Evolutionary conservation across 1,140 invertebrate genomes (phyloP), one percentile per base, ranked within the genome.

Genomic region (Drosophila kurseongensis): DNA sequence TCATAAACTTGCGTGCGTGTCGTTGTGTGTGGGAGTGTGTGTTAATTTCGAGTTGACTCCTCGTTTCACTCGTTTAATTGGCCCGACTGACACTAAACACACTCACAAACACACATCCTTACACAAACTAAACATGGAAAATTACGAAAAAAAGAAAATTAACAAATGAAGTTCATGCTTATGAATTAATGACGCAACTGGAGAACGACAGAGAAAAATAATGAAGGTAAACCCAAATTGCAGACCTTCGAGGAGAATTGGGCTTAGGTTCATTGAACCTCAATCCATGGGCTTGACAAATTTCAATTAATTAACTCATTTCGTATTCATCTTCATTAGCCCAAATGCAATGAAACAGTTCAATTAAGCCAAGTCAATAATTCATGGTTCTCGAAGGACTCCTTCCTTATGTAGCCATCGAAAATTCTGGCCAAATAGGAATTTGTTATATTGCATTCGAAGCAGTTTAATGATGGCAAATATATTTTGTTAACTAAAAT

Each of bases 91-190:
- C 72, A 62, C 66, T 61, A 73, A 58, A n/a, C 52, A 47, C 67
- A 18, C 60, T 52, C 57, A 63, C 52, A 61, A 40, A 63, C 47
- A 18, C 23, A 44, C 42, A 35, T 13, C 32, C 36, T 5, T n/a
- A 36, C 16, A 4, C 27, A 61, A 38, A 10, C 48, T 54, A 63
- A 78, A 72, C 79, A 75, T 42, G 54, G 41, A 38, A 27, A 48
- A 52, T 52, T 36, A 52, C 32, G 4, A 48, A 27, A 48, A 14
- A 9, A 44, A 44, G 23, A 14, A 51, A 10, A 32, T 14, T 23
- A 66, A 50, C 75, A 86, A 80, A 89, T 89, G 72, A 83, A 77
- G 80, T 83, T 89, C 83, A 80, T 88, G 83, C 84, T 88, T 76
- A 89, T 88, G 83, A 89, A 88, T 88, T 89, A 88, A 88, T 88